Conservation (phyloP, 2,113 vertebrate species). For the Pomatostomus ruficeps region DNA sequence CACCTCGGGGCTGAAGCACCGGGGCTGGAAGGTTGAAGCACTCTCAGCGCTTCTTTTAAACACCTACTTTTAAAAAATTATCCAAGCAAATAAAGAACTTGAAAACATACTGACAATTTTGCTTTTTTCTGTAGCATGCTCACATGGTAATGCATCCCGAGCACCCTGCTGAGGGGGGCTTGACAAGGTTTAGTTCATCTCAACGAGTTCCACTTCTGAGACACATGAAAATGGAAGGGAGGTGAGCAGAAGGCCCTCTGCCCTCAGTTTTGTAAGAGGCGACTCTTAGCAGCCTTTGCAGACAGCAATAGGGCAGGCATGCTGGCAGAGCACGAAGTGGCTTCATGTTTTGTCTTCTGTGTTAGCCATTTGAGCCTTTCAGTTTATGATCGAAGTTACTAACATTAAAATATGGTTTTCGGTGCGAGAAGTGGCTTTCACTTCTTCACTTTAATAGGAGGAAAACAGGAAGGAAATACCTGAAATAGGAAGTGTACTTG, state of each 20-base stretch:
- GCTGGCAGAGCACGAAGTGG: rapidly evolving
- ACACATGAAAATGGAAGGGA: not conserved
- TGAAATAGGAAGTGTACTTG: not conserved
- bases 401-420: not conserved
- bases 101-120: rapidly evolving
- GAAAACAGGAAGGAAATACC: not conserved
- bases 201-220: too few species aligned
- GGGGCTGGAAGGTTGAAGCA: rapidly evolving
- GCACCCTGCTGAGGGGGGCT: too few species aligned
- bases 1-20: rapidly evolving
- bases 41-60: rapidly evolving
- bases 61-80: rapidly evolving
- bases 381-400: not conserved
- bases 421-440: not conserved
- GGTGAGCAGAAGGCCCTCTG: not conserved
- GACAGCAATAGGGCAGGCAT: rapidly evolving
- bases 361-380: not conserved
- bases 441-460: not conserved
- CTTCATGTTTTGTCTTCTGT: not conserved
- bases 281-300: not conserved
- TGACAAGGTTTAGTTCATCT: rapidly evolving
- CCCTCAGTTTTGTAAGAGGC: not conserved
- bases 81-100: not conserved
- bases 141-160: rapidly evolving
- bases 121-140: rapidly evolving